Evolutionary conservation across 2,113 vertebrate genomes (phyloP), one percentile per base, ranked within the genome.

Genomic region (Cyprinodon brontotheroides): DNA sequence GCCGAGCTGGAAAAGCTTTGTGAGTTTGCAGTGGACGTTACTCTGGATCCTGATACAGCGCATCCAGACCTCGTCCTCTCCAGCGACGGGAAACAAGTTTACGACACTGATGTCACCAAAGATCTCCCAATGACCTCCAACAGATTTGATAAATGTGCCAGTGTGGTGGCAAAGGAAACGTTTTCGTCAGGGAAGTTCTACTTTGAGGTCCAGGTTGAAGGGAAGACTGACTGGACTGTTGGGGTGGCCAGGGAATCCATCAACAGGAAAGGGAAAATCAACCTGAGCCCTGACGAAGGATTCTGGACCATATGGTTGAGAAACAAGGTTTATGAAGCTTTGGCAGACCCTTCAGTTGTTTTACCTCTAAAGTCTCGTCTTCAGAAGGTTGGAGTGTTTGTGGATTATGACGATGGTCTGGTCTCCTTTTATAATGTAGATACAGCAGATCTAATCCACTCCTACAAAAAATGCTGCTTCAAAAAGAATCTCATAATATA

Each of bases 401-500:
- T 83, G 60, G 43, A 83, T 7, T 65, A 78, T 3, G 63, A 68
- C 1, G 6, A 68, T 0, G 67, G 63, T 11, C 53, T 67, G 2
- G 63, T 82, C 45, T 70, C 71, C 37, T 82, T 82, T 29, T 63
- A 67, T 12, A 64, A 79, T 0, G 68, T 70, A 2, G n/a, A 83
- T 4, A 2, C 72, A 17, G 68, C 61, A 22, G 61, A 63, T 2
- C 48, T 45, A 3, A 41, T 79, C 13, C 63, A 72, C 57, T 13
- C 47, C 29, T 83, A 64, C 0, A 68, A 60, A 4, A 37, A 12
- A 41, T 77, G 80, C 65, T 4, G 8, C 37, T 82, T 82, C 61
- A 50, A 22, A 0, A 70, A 61, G n/a, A 72, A 61, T 3, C 22
- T 81, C 43, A n/a, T 47, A 13, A 65, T 75, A 13, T 77, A 11